Conservation (phyloP, 2,888 invertebrate genomes). For the Drosophila testacea region DNA sequence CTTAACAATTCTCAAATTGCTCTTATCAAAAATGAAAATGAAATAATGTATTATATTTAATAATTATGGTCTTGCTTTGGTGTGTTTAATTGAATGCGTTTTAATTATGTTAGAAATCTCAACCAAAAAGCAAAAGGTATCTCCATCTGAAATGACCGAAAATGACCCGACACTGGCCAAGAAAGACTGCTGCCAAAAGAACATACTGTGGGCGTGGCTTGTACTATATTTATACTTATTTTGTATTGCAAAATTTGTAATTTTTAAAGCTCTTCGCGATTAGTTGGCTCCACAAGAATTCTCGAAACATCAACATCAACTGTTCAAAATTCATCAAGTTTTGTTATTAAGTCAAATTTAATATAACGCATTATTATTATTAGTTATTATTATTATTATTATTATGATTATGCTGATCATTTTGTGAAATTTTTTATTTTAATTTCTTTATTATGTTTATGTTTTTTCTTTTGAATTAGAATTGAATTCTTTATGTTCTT, state of each 20-base stretch:
- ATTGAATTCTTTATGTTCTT: conserved; percentile 63
- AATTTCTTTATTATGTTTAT: conserved; percentile 58
- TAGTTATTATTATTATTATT: conserved; percentile 46
- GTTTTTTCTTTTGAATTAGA: conserved; percentile 57
- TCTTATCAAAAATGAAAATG: conserved; percentile 6
- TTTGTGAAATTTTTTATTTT: conserved; percentile 52
- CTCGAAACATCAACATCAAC: conserved; percentile 21
- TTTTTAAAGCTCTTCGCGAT: conserved; percentile 54
- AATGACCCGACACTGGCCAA: conserved; percentile 27
- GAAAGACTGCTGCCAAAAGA: conserved; percentile 46
- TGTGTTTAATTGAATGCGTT: conserved; percentile 77
- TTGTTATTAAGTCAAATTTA: conserved; percentile 45
- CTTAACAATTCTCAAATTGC: conserved; percentile 6
- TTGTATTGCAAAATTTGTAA: conserved; percentile 66
- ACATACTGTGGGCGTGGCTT: conserved; percentile 55
- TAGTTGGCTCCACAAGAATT: conserved; percentile 18
- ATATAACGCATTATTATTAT: conserved; percentile 25
- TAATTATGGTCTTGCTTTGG: conserved; percentile 65
- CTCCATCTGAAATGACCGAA: conserved; percentile 32
- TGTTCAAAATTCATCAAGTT: conserved; percentile 44
- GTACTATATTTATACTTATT: conserved; percentile 49
- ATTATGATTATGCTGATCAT: conserved; percentile 38
- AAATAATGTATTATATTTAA: conserved; percentile 24
- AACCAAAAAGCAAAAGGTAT: conserved; percentile 61
- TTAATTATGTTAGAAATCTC: conserved; percentile 76